Percentiles rank a stretch among this genome's conserved stretches.
phyloP scores from a whole-genome alignment of 1,140 invertebrate species.

The Philopotamus ludificatus region DNA sequence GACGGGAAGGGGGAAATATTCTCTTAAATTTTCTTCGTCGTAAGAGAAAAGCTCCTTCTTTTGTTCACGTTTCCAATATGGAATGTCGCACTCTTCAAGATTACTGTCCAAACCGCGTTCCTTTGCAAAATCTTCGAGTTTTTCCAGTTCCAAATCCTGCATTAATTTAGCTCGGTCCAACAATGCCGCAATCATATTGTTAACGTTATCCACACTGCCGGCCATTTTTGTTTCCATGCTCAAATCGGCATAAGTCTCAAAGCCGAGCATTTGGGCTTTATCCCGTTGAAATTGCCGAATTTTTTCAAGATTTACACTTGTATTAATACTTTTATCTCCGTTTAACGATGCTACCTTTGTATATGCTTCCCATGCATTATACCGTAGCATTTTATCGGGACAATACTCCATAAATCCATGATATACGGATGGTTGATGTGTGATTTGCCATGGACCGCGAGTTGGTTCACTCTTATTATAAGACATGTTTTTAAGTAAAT shows the following conservation, averaged over 20 bases:
- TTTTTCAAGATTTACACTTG: conserved; percentile 73
- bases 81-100: conserved; percentile 81
- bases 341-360: conserved; percentile 68
- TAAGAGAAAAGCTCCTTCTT: conserved; percentile 63
- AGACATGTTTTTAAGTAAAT: conserved; percentile 67
- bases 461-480: conserved; percentile 59
- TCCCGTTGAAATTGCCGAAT: conserved; percentile 68
- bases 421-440: conserved; percentile 69
- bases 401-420: conserved; percentile 80
- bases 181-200: conserved; percentile 70
- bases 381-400: conserved; percentile 70
- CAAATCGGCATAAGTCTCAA: conserved; percentile 75
- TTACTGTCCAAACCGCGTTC: conserved; percentile 69
- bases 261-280: conserved; percentile 78
- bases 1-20: conserved; percentile 80
- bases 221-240: conserved; percentile 96
- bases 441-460: conserved; percentile 79
- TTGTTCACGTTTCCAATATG: conserved; percentile 81
- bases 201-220: conserved; percentile 74
- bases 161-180: conserved; percentile 65
- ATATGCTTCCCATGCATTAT: conserved; percentile 80
- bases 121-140: conserved; percentile 72
- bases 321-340: conserved; percentile 65
- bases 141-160: conserved; percentile 73
- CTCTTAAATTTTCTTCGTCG: conserved; percentile 68